Conservation (phyloP, 2,888 invertebrate species). For the Idaea biselata region DNA sequence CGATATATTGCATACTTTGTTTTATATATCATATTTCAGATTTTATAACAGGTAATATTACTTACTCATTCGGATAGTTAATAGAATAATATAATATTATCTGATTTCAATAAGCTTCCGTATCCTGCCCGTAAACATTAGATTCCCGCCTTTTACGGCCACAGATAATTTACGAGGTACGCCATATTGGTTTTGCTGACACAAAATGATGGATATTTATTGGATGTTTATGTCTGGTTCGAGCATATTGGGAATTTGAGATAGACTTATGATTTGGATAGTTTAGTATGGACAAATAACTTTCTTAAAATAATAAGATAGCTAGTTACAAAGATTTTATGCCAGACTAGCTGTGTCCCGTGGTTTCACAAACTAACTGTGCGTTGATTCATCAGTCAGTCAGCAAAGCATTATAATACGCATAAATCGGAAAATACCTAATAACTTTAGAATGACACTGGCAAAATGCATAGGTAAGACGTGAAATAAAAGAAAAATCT, state of each 20-base stretch:
- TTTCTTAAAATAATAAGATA: too few relatives aligned
- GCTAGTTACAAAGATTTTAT: too few relatives aligned
- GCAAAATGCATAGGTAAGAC: too few relatives aligned
- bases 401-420: too few relatives aligned
- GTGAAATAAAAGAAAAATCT: too few relatives aligned
- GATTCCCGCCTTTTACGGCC: constrained; percentile 46
- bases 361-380: too few relatives aligned
- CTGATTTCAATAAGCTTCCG: constrained; percentile 42
- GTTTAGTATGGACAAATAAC: not conserved
- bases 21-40: not conserved
- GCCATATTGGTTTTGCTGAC: constrained; percentile 44
- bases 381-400: too few relatives aligned
- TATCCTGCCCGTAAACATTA: constrained; percentile 42
- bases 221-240: constrained; percentile 3
- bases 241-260: not conserved
- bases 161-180: constrained; percentile 47
- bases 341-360: too few relatives aligned
- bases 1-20: not conserved
- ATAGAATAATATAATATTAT: constrained; percentile 9
- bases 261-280: not conserved
- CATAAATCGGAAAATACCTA: too few relatives aligned
- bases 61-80: not conserved
- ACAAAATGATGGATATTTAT: constrained; percentile 35
- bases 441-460: too few relatives aligned
- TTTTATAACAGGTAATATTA: not conserved